Evolutionary conservation across 1,140 invertebrate species (phyloP).

Genomic region (Cotesia typhae): DNA sequence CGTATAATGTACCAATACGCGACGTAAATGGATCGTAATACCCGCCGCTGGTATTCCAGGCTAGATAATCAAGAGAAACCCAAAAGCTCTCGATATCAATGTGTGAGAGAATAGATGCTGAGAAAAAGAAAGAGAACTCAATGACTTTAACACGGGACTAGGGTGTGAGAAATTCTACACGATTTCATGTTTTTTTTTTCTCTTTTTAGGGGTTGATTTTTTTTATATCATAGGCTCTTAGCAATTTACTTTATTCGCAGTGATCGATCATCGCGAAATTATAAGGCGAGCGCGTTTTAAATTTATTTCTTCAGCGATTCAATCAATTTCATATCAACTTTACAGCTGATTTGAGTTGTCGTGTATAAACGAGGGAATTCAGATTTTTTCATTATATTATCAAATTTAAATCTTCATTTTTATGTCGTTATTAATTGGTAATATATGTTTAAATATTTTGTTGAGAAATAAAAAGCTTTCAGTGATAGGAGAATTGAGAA

Average conservation of each 20-base stretch:
- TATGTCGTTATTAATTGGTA: too few species aligned
- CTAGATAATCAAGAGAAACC: constrained; percentile 26
- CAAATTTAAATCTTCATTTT: neutral
- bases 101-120: neutral
- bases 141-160: too few species aligned
- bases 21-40: constrained; percentile 56
- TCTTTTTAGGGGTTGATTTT: too few species aligned
- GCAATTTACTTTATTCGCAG: constrained; percentile 16
- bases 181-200: neutral
- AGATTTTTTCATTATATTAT: constrained; percentile 1
- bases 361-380: neutral
- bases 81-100: constrained; percentile 6
- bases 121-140: neutral
- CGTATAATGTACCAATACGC: constrained; percentile 53
- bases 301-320: constrained; percentile 8
- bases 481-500: too few species aligned
- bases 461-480: too few species aligned
- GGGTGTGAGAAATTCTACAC: constrained; percentile 7
- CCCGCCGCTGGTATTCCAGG: constrained; percentile 41
- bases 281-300: neutral
- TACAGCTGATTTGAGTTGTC: neutral
- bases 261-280: constrained; percentile 12
- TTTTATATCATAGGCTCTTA: neutral
- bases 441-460: neutral
- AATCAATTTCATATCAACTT: constrained; percentile 22